These are phyloP conservation scores for Sinocyclocheilus maitianheensis DNA, from an alignment of 2,113 vertebrate species.

Conservation along the genomic window DNA sequence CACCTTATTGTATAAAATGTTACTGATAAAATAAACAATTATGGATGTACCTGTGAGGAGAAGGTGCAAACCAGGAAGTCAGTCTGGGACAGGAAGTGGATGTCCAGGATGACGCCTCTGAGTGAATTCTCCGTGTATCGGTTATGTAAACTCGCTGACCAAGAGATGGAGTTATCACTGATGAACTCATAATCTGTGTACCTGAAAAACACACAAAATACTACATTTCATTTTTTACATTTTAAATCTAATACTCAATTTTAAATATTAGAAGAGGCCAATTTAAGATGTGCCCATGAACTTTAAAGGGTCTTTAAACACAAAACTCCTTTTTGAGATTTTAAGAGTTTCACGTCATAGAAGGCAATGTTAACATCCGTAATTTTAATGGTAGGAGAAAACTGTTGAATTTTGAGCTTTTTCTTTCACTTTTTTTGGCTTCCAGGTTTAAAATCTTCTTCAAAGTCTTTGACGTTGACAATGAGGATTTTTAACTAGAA, in stretches of 20 bases:
- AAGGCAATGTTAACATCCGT: background rate
- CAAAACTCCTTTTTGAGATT: no score
- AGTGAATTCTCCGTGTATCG: constrained; percentile 97
- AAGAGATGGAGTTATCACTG: constrained; percentile 86
- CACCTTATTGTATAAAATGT: background rate
- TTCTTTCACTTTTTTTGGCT: background rate
- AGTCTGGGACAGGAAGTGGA: constrained; percentile 96
- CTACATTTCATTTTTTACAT: no score
- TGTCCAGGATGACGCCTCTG: constrained; percentile 95
- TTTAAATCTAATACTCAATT: no score
- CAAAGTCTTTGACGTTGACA: no score
- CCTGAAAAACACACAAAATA: constrained; percentile 66
- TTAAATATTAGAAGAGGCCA: background rate
- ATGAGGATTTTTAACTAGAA: background rate
- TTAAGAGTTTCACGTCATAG: background rate
- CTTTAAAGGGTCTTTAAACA: no score
- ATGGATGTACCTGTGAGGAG: constrained; percentile 89
- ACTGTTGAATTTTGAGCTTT: background rate
- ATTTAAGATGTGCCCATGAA: background rate
- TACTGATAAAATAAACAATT: background rate
- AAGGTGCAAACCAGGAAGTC: constrained; percentile 98
- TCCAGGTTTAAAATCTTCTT: background rate
- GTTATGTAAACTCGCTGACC: constrained; percentile 96
- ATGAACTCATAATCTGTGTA: constrained; percentile 89
- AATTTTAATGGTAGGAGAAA: background rate